Evolutionary conservation across 2,797 vertebrate genomes (phyloP).

Genomic region (Apodemus agrarius): DNA sequence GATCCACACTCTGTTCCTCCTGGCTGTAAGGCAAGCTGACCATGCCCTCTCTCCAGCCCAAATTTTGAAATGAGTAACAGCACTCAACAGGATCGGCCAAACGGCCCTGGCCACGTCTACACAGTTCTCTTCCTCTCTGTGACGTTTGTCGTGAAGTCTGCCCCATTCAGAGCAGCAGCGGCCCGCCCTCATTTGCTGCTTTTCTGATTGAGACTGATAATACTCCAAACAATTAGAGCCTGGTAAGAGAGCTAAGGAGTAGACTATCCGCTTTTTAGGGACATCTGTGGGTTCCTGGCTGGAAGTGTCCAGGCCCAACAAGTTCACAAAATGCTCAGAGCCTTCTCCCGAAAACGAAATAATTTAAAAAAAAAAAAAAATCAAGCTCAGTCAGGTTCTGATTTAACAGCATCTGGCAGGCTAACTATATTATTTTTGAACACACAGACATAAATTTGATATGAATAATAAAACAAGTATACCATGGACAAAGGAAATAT

Average conservation of each 20-base stretch:
- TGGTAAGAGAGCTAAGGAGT: background rate
- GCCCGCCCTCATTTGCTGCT: background rate
- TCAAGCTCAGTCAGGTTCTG: slow-evolving; percentile 83
- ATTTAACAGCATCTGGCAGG: slow-evolving; percentile 87
- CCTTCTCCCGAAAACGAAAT: slow-evolving; percentile 79
- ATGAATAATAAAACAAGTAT: slow-evolving; percentile 89
- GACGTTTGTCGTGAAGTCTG: background rate
- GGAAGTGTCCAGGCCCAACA: background rate
- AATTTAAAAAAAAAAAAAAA: slow-evolving; percentile 38
- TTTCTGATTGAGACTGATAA: background rate
- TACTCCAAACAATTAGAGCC: background rate
- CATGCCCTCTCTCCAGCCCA: background rate
- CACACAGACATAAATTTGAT: slow-evolving; percentile 88
- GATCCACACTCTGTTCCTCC: background rate
- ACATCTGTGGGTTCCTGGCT: background rate
- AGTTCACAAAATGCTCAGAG: slow-evolving; percentile 34
- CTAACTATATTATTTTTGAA: slow-evolving; percentile 86
- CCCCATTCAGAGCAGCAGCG: background rate
- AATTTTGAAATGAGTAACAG: background rate
- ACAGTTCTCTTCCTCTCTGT: background rate
- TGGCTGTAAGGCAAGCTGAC: background rate
- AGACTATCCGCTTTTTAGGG: background rate
- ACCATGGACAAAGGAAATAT: slow-evolving; percentile 87
- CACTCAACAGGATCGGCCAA: background rate
- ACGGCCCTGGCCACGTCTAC: background rate